Evolutionary conservation across 2,888 invertebrate genomes (phyloP), one percentile per base, ranked within the genome.

Genomic region (Temnothorax unifasciatus): DNA sequence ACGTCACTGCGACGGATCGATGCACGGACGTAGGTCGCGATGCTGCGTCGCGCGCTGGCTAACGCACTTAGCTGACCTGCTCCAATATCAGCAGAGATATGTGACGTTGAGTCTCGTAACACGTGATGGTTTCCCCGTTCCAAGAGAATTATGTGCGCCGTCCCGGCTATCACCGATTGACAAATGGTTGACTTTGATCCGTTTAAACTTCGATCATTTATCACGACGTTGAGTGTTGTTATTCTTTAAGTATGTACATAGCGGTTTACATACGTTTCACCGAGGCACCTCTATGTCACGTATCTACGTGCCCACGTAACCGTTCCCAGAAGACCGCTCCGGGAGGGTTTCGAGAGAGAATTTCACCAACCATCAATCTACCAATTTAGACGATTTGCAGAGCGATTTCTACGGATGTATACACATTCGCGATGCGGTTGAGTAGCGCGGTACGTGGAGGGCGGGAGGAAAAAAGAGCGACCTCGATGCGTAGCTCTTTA

Each of bases 41-140:
- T 76, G 85, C 77, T 84, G 86, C 66, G 83, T 82, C 15, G 87
- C 50, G 34, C 74, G 86, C 84, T 68, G 15, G 38, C 15, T 50
- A 18, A 54, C 47, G 41, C 44, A 25, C 15, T 9, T 21, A 91
- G 91, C 92, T 90, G 92, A 92, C 91, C 91, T 88, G 89, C 89
- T 85, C 87, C 86, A 90, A 89, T 83, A 83, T 87, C 73, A n/a
- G 71, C 88, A 73, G 86, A 88, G 85, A 74, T 87, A 84, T 64
- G 50, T 61, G 82, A 21, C 90, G 88, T 90, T 29, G 29, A 29
- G 3, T 92, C 91, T 1, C 13, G 25, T 50, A 18, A 50, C 54
- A 90, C 77, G 88, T 87, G 91, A 88, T 86, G 91, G 88, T 86
- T 86, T 85, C 83, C 61, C 38, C n/a, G 13, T 34, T 61, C 15